phyloP scores from a whole-genome alignment of 2,888 invertebrate genomes.

The Vanessa cardui region DNA sequence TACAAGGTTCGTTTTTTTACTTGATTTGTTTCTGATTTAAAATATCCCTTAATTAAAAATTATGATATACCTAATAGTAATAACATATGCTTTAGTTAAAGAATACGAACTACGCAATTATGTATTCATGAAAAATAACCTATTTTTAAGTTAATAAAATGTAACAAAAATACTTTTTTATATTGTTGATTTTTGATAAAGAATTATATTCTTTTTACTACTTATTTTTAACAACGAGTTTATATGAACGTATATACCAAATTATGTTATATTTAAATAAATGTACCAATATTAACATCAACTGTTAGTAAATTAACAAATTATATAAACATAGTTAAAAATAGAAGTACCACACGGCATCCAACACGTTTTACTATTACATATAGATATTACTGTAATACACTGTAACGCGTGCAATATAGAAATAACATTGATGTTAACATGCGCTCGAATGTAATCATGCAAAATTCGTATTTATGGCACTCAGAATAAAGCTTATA shows the following conservation, averaged over 20 bases:
- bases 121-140: no score
- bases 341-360: conserved; percentile 1
- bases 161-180: no score
- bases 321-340: not conserved
- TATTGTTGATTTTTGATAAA: no score
- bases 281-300: no score
- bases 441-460: not conserved
- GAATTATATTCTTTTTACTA: no score
- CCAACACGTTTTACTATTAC: conserved; percentile 20
- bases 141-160: no score
- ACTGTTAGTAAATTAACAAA: not conserved
- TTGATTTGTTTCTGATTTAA: not conserved
- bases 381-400: conserved; percentile 25
- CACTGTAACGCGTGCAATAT: conserved; percentile 16
- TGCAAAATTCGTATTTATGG: not conserved
- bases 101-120: no score
- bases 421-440: not conserved
- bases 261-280: no score
- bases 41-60: not conserved
- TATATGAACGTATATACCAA: no score
- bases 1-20: conserved; percentile 32
- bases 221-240: no score
- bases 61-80: no score
- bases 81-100: no score
- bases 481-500: conserved; percentile 3